A percentile compares a stretch with the other conserved stretches of the same genome.
These are phyloP conservation scores for Epinephelus fuscoguttatus DNA, from an alignment of 2,113 vertebrate species.

Conservation along the genomic window DNA sequence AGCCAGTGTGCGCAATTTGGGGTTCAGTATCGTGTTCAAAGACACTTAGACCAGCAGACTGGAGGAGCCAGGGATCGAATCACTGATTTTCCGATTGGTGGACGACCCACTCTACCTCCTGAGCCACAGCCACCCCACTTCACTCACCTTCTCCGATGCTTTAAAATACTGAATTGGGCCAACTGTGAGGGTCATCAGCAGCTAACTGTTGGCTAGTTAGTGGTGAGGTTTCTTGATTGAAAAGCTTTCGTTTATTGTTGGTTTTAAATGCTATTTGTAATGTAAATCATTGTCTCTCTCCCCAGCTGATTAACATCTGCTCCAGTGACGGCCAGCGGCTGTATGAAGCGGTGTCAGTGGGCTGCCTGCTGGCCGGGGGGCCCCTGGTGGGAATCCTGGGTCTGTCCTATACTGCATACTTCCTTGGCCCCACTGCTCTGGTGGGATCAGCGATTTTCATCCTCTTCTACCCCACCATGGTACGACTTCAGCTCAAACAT, in stretches of 20 bases:
- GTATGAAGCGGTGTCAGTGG: constrained; percentile 83
- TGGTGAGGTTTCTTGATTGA: neutral
- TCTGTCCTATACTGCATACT: constrained; percentile 82
- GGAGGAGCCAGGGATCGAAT: no score
- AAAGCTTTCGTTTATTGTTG: neutral
- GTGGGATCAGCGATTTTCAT: constrained; percentile 86
- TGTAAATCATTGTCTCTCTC: constrained; percentile 34
- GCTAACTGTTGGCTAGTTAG: neutral
- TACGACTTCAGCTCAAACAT: constrained; percentile 56
- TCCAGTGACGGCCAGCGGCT: constrained; percentile 86
- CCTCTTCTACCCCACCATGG: constrained; percentile 87
- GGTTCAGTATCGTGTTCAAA: no score
- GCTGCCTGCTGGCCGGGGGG: constrained; percentile 84
- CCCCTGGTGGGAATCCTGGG: constrained; percentile 85
- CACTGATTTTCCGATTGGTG: no score
- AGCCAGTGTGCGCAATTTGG: no score
- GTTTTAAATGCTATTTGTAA: neutral
- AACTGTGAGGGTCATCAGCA: no score
- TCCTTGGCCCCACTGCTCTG: constrained; percentile 86
- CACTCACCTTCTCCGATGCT: no score
- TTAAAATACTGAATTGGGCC: no score
- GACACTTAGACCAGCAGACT: no score
- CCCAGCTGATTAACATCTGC: constrained; percentile 88
- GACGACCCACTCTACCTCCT: no score
- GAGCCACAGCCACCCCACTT: no score